Base-by-base conservation (phyloP, 2,888 invertebrate genomes). In the Meta bourneti region DNA sequence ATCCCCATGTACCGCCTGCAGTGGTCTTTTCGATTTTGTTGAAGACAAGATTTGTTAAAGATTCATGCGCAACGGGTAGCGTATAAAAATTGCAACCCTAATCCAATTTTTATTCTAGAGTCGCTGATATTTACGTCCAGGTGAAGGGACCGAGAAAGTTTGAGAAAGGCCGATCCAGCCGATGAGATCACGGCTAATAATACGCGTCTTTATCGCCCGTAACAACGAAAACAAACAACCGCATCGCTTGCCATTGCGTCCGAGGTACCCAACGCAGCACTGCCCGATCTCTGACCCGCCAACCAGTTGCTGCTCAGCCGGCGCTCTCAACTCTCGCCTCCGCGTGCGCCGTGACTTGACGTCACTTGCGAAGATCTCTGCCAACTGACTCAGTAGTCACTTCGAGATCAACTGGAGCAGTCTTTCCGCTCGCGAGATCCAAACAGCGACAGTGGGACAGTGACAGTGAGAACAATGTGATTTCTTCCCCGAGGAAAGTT, bases 331-430 rank as follows among this genome's bases (percentile, higher is more conserved):
- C 51, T n/a, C 77, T 51, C 77, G 19, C 51, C 51, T n/a, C 51
- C 77, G 77, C 77, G 77, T 52, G 52, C 77, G 8, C 77, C 77
- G 51, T 19, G 51, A 6, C 19, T 77, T 77, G 77, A 77, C 77
- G 77, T 77, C 77, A 77, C 77, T 19, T 20, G 7, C n/a, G 77
- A 77, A 52, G 52, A 77, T 51, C 51, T 52, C 77, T 49, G 49
- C n/a, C 51, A 7, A 8, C 51, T 49, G 51, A 2, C 34, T 8
- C 74, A 77, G 77, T 77, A n/a, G 8, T 51, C 77, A 51, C 52
- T 20, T 7, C 7, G 77, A 51, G 51, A 51, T 20, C 8, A 19
- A 77, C 19, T 19, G 16, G 77, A 77, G 11, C 52, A 52, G 77
- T 51, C 77, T 77, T 52, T 13, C 8, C 51, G 6, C 5, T 51